These are phyloP conservation scores for Stenurella melanura DNA, from an alignment of 2,888 invertebrate genomes.

Conservation along the genomic window DNA sequence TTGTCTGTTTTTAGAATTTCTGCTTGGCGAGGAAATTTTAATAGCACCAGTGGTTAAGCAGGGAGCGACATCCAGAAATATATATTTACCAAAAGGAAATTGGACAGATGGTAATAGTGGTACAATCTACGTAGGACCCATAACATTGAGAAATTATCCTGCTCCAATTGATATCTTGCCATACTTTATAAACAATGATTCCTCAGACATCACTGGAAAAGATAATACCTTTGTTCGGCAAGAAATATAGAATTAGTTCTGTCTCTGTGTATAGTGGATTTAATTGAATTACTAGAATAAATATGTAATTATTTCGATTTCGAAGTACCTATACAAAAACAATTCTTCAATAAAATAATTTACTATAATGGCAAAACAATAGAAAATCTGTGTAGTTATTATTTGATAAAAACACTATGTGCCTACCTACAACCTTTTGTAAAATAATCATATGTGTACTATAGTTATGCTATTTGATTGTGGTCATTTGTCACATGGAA, in stretches of 20 bases:
- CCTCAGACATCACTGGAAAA: neutral
- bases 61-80: conserved; percentile 78
- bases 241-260: neutral
- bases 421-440: too few relatives aligned
- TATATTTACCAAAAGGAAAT: conserved; percentile 84
- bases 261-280: neutral
- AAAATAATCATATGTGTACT: too few relatives aligned
- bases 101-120: conserved; percentile 81
- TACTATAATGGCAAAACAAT: too few relatives aligned
- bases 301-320: neutral
- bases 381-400: too few relatives aligned
- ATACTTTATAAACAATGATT: conserved; percentile 60
- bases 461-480: too few relatives aligned
- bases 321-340: too few relatives aligned
- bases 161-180: conserved; percentile 83
- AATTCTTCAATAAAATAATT: too few relatives aligned
- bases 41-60: conserved; percentile 85
- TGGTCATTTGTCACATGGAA: too few relatives aligned
- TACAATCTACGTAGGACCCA: conserved; percentile 75
- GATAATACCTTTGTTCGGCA: neutral
- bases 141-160: conserved; percentile 78
- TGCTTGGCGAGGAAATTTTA: conserved; percentile 84
- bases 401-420: too few relatives aligned
- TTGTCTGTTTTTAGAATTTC: conserved; percentile 79
- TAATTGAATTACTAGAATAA: neutral